Evolutionary conservation across 2,797 vertebrate genomes (phyloP), one percentile per base, ranked within the genome.

Genomic region (Coccyzus lansbergi): DNA sequence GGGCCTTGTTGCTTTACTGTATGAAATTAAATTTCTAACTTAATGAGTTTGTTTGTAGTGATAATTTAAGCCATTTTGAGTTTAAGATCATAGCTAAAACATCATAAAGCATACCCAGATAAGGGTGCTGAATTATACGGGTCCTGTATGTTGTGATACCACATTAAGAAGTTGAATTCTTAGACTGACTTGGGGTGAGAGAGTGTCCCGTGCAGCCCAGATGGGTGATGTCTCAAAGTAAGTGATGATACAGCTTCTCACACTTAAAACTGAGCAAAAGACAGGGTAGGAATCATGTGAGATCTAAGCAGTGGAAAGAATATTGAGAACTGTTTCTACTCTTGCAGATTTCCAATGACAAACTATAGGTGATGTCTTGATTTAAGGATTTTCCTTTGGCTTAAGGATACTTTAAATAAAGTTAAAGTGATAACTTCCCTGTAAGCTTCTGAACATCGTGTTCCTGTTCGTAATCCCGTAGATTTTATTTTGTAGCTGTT

Each of bases 381-480:
- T 76, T 86, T 20, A 40, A 70, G 18, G 33, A 7, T 22, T 7
- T 33, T 93, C 31, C 16, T 80, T 85, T 52, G 14, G 34, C 17
- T 91, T 64, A 21, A 80, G 40, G 63, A 49, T 62, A 18, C 1
- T 76, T 79, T 12, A 70, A 33, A 28, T 74, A 56, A 51, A 77
- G 26, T 8, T 29, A 1, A 44, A 44, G 19, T 28, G 25, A 4
- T 36, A 53, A 58, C 11, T 70, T 74, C 1, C 13, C 28, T n/a
- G 15, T 33, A 10, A 33, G 8, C 51, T 81, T 62, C 34, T 44
- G 49, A 68, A 18, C 15, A 15, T 52, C 3, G 0, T 1, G 13
- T 67, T 82, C 17, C 15, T 79, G 11, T 72, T 62, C 72, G n/a
- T 55, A 72, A 38, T 14, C 4, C 9, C n/a, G 22, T 55, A 4